A percentile compares a stretch with the other conserved stretches of the same genome.
Conservation (phyloP, 2,113 vertebrate genomes). For the Burhinus oedicnemus region DNA sequence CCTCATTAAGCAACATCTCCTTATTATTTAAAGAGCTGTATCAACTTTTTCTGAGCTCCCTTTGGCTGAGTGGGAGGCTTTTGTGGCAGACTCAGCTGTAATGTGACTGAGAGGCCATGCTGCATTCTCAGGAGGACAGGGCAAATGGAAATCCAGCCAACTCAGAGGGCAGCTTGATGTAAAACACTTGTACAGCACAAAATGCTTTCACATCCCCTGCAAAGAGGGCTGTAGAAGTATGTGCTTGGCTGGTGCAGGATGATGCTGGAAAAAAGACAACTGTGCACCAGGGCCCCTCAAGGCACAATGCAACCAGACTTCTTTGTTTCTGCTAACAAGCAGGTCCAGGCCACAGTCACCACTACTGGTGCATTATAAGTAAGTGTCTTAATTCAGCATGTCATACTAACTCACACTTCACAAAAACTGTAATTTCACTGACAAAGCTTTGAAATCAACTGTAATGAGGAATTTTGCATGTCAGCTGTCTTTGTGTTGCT, state of each 20-base stretch:
- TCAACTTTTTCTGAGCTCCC: background rate
- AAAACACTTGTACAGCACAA: constrained; percentile 20
- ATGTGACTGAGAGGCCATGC: background rate
- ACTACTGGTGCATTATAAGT: background rate
- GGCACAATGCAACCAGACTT: background rate
- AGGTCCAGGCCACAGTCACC: background rate
- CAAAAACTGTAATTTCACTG: background rate
- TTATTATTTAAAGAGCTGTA: background rate
- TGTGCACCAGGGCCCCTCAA: background rate
- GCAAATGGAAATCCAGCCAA: background rate
- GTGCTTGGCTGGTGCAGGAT: background rate
- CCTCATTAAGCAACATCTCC: background rate
- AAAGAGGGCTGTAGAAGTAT: background rate
- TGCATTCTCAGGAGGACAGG: background rate
- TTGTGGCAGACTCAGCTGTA: background rate
- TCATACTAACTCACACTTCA: background rate
- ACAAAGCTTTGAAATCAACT: background rate
- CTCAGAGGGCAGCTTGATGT: background rate
- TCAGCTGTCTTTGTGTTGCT: background rate
- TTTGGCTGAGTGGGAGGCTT: background rate
- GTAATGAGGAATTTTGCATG: background rate
- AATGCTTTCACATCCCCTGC: background rate
- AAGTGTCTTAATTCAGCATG: background rate
- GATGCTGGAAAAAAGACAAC: background rate
- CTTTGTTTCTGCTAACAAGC: background rate